phyloP scores from a whole-genome alignment of 2,888 invertebrate species.

The Galeopsomyia nigrocyanea region DNA sequence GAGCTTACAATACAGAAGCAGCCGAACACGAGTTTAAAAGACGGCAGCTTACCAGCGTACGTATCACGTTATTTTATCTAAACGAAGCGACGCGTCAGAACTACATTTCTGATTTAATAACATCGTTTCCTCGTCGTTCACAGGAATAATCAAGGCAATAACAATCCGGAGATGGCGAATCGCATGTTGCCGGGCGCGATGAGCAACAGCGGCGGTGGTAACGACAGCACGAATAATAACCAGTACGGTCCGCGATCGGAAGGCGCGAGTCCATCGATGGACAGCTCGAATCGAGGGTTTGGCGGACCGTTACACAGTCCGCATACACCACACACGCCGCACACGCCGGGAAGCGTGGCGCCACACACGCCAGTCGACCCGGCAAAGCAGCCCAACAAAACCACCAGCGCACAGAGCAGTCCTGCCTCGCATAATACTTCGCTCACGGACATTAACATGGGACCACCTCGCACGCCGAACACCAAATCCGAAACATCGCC shows the following conservation, averaged over 20 bases:
- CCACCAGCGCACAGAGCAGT: conserved; percentile 66
- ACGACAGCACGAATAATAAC: conserved; percentile 46
- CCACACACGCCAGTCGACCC: conserved; percentile 65
- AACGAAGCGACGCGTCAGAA: too few species aligned
- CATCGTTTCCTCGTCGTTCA: neutral
- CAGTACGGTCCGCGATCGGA: conserved; percentile 64
- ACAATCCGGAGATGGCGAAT: conserved; percentile 61
- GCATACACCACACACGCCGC: conserved; percentile 66
- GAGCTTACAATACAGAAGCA: conserved; percentile 97
- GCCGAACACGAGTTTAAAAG: conserved; percentile 90
- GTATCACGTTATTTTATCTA: conserved; percentile 64
- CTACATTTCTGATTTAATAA: neutral
- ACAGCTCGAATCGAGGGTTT: conserved; percentile 64
- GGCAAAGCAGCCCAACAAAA: conserved; percentile 60
- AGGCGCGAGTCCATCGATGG: conserved; percentile 66
- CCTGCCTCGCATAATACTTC: conserved; percentile 63
- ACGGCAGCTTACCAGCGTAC: conserved; percentile 81
- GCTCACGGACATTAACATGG: conserved; percentile 59
- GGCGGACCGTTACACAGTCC: conserved; percentile 66
- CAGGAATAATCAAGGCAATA: conserved; percentile 59
- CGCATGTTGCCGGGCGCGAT: conserved; percentile 61
- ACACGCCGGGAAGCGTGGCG: conserved; percentile 64
- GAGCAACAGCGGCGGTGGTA: conserved; percentile 52
- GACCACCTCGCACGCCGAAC: conserved; percentile 65
- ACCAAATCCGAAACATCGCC: conserved; percentile 66